phyloP scores from a whole-genome alignment of 2,888 invertebrate genomes.

The Callimorpha dominula region DNA sequence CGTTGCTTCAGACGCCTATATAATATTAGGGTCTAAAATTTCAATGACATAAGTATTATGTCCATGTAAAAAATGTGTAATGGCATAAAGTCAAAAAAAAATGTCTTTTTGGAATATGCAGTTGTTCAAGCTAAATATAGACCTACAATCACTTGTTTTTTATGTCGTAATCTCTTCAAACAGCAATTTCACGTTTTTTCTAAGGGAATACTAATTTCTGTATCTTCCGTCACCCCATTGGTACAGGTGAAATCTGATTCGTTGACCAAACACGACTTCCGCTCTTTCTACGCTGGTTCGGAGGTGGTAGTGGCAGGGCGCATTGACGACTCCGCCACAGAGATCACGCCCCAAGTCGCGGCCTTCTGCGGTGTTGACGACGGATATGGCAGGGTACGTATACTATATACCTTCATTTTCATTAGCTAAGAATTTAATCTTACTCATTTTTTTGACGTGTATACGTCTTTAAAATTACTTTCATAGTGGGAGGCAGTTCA shows the following conservation, averaged over 20 bases:
- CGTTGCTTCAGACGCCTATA: no score
- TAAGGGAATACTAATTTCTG: not conserved
- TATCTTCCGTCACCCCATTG: not conserved
- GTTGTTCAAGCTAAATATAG: no score
- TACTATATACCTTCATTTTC: not conserved
- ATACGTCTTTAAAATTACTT: no score
- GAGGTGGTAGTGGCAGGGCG: conserved; percentile 89
- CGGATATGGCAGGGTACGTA: conserved; percentile 63
- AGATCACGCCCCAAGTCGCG: conserved; percentile 63
- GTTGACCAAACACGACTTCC: conserved; percentile 85
- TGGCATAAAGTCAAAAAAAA: no score
- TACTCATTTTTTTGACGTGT: not conserved
- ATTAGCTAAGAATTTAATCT: not conserved
- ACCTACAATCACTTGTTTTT: no score
- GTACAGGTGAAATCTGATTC: conserved; percentile 77
- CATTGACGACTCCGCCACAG: conserved; percentile 54
- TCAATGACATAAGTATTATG: no score
- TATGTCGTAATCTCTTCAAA: no score
- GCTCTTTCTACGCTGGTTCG: conserved; percentile 87
- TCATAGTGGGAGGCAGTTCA: no score
- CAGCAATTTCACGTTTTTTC: no score
- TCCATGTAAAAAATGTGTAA: no score
- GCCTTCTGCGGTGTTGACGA: conserved; percentile 69
- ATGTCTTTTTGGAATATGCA: no score
- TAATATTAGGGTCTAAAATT: no score